Conservation (phyloP, 2,888 invertebrate genomes). For the Morpho deidamia region DNA sequence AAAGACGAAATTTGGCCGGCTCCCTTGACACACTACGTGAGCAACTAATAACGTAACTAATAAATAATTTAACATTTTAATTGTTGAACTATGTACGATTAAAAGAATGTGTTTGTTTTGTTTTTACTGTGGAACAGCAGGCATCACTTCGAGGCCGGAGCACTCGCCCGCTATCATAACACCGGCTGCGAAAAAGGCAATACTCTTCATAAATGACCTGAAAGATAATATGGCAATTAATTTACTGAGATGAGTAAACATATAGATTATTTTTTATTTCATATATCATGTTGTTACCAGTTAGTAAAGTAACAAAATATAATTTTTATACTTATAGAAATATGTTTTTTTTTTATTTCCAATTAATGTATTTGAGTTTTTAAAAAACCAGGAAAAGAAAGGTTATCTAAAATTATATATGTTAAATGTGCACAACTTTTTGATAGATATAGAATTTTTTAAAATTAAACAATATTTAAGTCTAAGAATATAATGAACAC, state of each 20-base stretch:
- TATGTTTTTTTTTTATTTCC: too few relatives aligned
- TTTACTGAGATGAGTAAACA: constrained; percentile 8
- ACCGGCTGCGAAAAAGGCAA: constrained; percentile 87
- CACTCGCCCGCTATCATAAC: constrained; percentile 88
- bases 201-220: constrained; percentile 90
- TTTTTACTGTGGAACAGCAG: constrained; percentile 67
- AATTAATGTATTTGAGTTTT: too few relatives aligned
- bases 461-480: too few relatives aligned
- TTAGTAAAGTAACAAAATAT: too few relatives aligned
- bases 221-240: constrained; percentile 45
- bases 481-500: background rate
- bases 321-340: too few relatives aligned
- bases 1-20: constrained; percentile 85
- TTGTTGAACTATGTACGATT: constrained; percentile 26
- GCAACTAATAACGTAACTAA: constrained; percentile 43
- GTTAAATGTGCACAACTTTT: too few relatives aligned
- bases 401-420: too few relatives aligned
- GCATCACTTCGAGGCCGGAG: constrained; percentile 85
- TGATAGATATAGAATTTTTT: too few relatives aligned
- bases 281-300: too few relatives aligned
- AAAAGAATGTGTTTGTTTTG: constrained; percentile 26
- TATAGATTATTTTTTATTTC: too few relatives aligned
- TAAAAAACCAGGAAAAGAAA: too few relatives aligned
- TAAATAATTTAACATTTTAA: constrained; percentile 61
- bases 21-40: constrained; percentile 32